Evolutionary conservation across 2,113 vertebrate species (phyloP), one percentile per base, ranked within the genome.

Genomic region (Chiloscyllium plagiosum): DNA sequence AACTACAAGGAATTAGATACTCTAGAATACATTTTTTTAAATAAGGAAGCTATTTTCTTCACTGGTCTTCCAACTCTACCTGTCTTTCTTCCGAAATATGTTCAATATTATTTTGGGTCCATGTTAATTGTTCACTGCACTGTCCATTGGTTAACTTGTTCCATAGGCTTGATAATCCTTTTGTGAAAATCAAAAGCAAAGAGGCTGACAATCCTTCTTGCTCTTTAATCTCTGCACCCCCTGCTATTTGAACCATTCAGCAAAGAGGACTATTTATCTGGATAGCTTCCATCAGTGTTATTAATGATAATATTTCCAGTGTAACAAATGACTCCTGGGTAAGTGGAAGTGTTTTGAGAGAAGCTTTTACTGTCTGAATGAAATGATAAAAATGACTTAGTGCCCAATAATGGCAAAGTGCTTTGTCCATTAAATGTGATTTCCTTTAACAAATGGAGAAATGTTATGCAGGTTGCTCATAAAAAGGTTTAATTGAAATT

Each of bases 301-400:
- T 47, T 22, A 83, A 37, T 83, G 80, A 83, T 83, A 83, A 83
- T 83, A 47, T 83, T 83, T 83, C 80, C 80, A 47, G 37, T 20
- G 19, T 22, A 20, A 83, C 42, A 83, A 83, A 47, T 83, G 80
- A 47, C 37, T 83, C 37, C 80, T 83, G 37, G 80, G 80, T 83
- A 47, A 83, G 80, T 83, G 80, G 17, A 22, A 20, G 80, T 42
- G 80, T 83, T 83, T 33, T 83, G 80, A 83, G 20, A 83, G 37
- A 47, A 83, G 37, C 80, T 83, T 83, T 83, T 83, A 83, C 80
- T 83, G 80, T 42, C 80, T 47, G 80, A 19, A 42, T 83, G 80
- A 83, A 83, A 83, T 83, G 80, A 47, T 83, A 83, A 83, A 83
- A 83, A 83, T 83, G 80, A 83, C 37, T 83, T 83, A 47, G 37